Percentiles rank a stretch among this genome's conserved stretches.
Conservation (phyloP, 1,140 invertebrate genomes). For the Brachystomella parvula region DNA sequence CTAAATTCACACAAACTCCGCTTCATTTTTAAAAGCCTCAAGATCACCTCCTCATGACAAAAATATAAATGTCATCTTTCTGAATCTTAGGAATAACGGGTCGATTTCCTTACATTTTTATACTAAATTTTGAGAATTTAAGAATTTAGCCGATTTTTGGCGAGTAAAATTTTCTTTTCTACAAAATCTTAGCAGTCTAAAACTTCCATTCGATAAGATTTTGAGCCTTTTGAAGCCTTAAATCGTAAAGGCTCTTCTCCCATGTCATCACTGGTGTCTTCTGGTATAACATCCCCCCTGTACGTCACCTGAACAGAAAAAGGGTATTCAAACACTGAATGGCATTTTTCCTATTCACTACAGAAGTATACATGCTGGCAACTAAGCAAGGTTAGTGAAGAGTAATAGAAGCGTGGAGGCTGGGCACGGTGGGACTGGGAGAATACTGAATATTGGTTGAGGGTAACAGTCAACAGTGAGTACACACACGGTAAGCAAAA, state of each 20-base stretch:
- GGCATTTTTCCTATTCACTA: not conserved
- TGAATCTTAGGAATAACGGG: not conserved
- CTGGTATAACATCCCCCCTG: slow-evolving; percentile 31
- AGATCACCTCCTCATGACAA: not conserved
- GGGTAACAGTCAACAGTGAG: not conserved
- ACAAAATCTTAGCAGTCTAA: slow-evolving; percentile 31
- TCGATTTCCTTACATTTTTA: not conserved
- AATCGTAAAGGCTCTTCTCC: slow-evolving; percentile 28
- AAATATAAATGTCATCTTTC: not conserved
- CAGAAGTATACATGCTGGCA: not conserved
- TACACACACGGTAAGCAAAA: not conserved
- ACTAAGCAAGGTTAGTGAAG: not conserved
- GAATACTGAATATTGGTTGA: not conserved
- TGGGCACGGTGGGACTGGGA: not conserved
- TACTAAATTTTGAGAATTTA: too few species aligned
- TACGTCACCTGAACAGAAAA: slow-evolving; percentile 30
- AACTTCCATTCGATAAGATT: slow-evolving; percentile 36
- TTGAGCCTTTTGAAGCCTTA: slow-evolving; percentile 20
- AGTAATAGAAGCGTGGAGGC: not conserved
- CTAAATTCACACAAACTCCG: too few species aligned
- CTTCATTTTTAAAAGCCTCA: too few species aligned
- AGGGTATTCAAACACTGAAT: slow-evolving; percentile 9
- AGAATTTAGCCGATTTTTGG: too few species aligned
- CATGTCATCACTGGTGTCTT: slow-evolving; percentile 32
- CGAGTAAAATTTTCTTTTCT: too few species aligned